These are phyloP conservation scores for Toxotes chatareus DNA, from an alignment of 2,113 vertebrate species.

Conservation along the genomic window DNA sequence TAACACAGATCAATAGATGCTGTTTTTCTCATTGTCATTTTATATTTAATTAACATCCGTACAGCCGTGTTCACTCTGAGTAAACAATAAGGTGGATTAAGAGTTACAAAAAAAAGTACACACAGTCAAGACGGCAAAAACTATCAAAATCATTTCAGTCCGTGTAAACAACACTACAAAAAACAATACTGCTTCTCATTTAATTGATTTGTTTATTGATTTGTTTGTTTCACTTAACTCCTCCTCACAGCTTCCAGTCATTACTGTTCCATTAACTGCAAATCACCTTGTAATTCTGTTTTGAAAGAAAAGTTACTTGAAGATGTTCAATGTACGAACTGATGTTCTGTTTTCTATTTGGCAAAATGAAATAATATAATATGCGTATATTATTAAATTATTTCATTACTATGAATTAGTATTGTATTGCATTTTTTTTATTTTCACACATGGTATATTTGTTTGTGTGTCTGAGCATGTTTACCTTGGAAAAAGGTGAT, in stretches of 20 bases:
- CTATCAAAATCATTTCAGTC: background rate
- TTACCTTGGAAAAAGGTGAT: conserved; percentile 97
- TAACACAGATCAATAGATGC: too few relatives aligned
- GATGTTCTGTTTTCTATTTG: too few relatives aligned
- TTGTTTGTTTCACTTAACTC: background rate
- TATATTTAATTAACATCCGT: background rate
- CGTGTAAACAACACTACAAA: background rate
- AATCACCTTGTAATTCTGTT: background rate
- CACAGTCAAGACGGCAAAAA: background rate
- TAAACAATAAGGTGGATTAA: too few relatives aligned
- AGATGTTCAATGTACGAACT: too few relatives aligned
- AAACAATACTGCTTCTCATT: background rate
- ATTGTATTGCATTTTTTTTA: background rate
- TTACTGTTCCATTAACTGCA: background rate
- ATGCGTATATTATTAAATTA: background rate
- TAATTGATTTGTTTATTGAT: background rate
- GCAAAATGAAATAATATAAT: too few relatives aligned
- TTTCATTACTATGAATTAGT: background rate
- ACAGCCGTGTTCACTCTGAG: too few relatives aligned
- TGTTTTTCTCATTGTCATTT: too few relatives aligned
- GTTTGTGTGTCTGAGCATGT: conserved; percentile 15
- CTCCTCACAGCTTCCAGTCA: background rate
- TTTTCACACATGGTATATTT: background rate
- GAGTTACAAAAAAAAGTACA: too few relatives aligned
- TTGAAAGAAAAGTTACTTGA: background rate